Percentiles rank a stretch among this genome's conserved stretches.
Evolutionary conservation across 2,113 vertebrate genomes (phyloP).

Genomic region (Thamnophis sirtalis): DNA sequence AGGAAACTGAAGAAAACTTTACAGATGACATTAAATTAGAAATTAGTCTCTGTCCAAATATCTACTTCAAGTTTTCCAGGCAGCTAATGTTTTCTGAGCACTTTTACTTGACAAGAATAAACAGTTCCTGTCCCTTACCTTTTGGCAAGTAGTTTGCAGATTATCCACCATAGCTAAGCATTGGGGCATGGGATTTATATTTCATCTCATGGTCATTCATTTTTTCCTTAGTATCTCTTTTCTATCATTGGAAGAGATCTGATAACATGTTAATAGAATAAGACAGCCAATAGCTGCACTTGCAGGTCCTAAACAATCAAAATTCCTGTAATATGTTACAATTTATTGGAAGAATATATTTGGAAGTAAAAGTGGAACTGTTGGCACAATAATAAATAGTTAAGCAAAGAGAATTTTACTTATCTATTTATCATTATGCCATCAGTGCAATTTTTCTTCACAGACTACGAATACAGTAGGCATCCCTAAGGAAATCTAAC

Average conservation of each 20-base stretch:
- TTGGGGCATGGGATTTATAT: background rate
- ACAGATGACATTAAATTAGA: background rate
- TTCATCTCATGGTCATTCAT: background rate
- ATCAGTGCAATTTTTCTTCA: background rate
- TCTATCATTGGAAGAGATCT: background rate
- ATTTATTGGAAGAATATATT: background rate
- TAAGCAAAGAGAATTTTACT: background rate
- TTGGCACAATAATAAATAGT: background rate
- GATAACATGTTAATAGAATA: background rate
- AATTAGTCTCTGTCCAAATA: background rate
- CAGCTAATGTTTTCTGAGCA: background rate
- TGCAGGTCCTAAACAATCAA: background rate
- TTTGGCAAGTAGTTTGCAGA: background rate
- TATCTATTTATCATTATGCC: background rate
- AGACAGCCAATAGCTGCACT: background rate
- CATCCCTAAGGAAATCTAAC: background rate
- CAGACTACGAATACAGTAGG: background rate
- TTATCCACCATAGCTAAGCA: background rate
- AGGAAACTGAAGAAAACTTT: background rate
- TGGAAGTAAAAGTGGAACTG: background rate
- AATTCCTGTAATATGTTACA: background rate
- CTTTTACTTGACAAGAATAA: background rate
- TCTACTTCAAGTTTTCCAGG: background rate
- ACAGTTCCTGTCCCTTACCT: background rate
- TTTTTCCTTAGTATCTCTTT: background rate